These are phyloP conservation scores for Dexiosoma caninum DNA, from an alignment of 2,888 invertebrate genomes.

Conservation along the genomic window DNA sequence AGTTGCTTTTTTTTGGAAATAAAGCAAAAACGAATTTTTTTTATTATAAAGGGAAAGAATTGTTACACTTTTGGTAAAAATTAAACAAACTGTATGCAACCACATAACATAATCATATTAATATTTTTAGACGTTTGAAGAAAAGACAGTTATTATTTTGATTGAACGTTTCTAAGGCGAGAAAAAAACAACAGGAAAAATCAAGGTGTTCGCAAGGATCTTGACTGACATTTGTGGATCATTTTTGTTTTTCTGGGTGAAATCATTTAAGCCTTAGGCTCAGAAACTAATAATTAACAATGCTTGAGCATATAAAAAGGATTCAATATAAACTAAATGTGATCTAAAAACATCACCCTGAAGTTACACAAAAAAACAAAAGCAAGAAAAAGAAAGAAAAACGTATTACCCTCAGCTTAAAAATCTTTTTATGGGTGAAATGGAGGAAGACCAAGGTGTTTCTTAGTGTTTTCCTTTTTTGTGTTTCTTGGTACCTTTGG, in stretches of 20 bases:
- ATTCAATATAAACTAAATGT: constrained; percentile 63
- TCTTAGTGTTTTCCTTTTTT: not conserved
- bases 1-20: too few species aligned
- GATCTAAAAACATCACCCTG: constrained; percentile 74
- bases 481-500: constrained; percentile 19
- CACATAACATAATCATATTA: constrained; percentile 27
- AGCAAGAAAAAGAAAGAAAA: too few species aligned
- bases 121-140: not conserved
- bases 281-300: constrained; percentile 1
- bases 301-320: constrained; percentile 19
- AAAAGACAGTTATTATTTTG: constrained; percentile 30
- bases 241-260: constrained; percentile 65
- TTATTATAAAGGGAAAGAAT: not conserved
- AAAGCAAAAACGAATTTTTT: not conserved
- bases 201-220: constrained; percentile 51
- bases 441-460: constrained; percentile 26
- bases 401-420: constrained; percentile 28
- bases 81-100: not conserved
- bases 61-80: not conserved
- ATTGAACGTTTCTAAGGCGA: constrained; percentile 18
- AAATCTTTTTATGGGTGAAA: constrained; percentile 5
- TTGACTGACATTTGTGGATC: constrained; percentile 30
- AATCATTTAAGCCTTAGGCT: constrained; percentile 42
- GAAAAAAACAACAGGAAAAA: not conserved
- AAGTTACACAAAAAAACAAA: constrained; percentile 22